Base-by-base conservation (phyloP, 2,113 vertebrate genomes). In the Apaloderma vittatum region DNA sequence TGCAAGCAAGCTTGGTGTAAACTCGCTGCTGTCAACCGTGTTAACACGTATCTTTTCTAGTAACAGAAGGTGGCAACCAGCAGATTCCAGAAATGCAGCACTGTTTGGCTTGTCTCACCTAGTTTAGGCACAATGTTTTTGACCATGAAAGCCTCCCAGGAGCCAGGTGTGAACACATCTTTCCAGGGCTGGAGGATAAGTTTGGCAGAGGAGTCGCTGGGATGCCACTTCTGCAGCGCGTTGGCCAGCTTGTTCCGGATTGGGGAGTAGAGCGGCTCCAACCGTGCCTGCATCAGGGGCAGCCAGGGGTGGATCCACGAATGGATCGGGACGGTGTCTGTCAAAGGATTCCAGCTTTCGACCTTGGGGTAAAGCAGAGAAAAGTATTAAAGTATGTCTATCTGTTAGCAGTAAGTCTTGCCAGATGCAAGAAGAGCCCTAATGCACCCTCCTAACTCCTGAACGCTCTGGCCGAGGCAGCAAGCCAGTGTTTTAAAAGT, bases 241-340 rank as follows among this genome's bases (percentile, higher is more conserved):
- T 98, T 99, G 16, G 99, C 98, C 58, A 99, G 98, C 94, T 99
- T 99, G 98, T 98, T 99, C 32, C 99, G 98, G 98, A 99, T 99
- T 17, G 99, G 99, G 1, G 99, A 98, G 68, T 99, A 99, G 5
- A 99, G 98, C 0, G 99, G 99, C 96, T 99, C 99, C 5, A 99
- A 95, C 8, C 99, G 99, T 1, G 98, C 97, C 88, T 99, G 99
- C 98, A 99, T 99, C 66, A 99, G 97, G 8, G 99, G 99, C 12
- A 99, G 98, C 99, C 99, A 99, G 2, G 99, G 99, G 62, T 99
- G 99, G 90, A 99, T 98, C 99, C 99, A 99, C 0, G 99, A 99
- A 94, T 99, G 99, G 96, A 99, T 99, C 1, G 99, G 99, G 30
- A 99, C 99, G 0, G 99, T 99, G 98, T 99, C 99, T 0, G 99